Conservation (phyloP, 2,113 vertebrate species). For the Poecilia latipinna region DNA sequence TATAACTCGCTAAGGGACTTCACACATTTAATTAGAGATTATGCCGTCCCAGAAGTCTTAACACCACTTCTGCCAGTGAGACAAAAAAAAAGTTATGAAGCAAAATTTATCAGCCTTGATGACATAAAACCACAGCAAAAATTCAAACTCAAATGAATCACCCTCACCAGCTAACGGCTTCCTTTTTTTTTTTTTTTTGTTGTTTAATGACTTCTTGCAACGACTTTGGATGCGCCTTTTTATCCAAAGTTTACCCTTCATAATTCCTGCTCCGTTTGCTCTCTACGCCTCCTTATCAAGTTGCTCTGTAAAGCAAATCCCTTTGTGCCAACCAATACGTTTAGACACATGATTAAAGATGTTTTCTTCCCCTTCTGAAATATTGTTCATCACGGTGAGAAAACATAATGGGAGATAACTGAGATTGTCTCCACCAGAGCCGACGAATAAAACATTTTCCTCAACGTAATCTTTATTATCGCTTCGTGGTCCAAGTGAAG, state of each 20-base stretch:
- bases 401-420: constrained; percentile 38
- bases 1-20: not conserved
- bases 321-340: constrained; percentile 15
- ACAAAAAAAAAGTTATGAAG: not conserved
- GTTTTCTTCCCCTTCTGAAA: constrained; percentile 41
- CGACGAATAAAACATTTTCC: constrained; percentile 26
- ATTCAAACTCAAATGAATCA: not conserved
- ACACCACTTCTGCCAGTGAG: not conserved
- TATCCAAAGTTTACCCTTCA: not conserved
- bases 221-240: not conserved
- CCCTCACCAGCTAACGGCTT: not conserved
- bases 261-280: constrained; percentile 1
- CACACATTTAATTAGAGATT: not conserved
- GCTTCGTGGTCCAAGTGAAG: constrained; percentile 29
- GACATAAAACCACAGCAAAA: not conserved
- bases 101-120: not conserved
- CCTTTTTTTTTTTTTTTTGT: not conserved
- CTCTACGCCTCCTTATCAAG: constrained; percentile 9
- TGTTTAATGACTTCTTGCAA: not conserved
- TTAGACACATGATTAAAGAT: constrained; percentile 42
- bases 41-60: not conserved
- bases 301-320: constrained; percentile 19
- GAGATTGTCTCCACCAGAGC: constrained; percentile 14
- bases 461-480: constrained; percentile 47
- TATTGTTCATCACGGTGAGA: constrained; percentile 26